Base-by-base conservation (phyloP, 2,113 vertebrate genomes). In the Oryzias melastigma region DNA sequence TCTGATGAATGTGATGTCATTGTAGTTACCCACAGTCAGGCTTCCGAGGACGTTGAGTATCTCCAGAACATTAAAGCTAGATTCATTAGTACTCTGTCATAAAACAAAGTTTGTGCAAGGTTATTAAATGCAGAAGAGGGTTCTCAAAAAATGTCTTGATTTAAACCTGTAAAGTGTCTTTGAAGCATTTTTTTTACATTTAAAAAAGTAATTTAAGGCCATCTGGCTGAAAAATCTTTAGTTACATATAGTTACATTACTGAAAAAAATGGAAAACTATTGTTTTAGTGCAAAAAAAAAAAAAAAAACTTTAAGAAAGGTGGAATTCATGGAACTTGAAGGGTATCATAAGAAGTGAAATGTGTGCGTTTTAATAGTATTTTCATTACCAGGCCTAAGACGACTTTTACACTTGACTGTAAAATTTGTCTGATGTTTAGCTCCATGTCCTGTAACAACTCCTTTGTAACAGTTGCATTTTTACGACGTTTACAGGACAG, bases 11-110 rank as follows among this genome's bases (percentile, higher is more conserved):
- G 41, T 4, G 14, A 62, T 12, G 35, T 75, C 78, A 51, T 60
- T 73, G 4, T 29, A 20, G 51, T 87, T 63, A 17, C 61, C 57
- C 45, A 65, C 7, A 44, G 13, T 50, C 6, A 85, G 75, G 35
- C 65, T 74, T 8, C 68, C 62, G 48, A 85, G 48, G 14, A 72
- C 62, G 45, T 75, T 80, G 70, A 87, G 73, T n/a, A 57, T 1
- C 47, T 75, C 63, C 56, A 87, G 71, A 53, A 74, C 27, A 43
- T 48, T 49, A 3, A 43, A 43, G 18, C 52, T 53, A 48, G 81
- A 65, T 22, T 72, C 18, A 65, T 82, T 75, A 27, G 14, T 49
- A 2, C 10, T 51, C 84, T 83, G 41, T 62, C 35, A 43, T 20
- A 35, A 62, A 51, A 68, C 8, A 57, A 48, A 62, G n/a, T 71